These are phyloP conservation scores for Peromyscus nudipes DNA, from an alignment of 2,797 vertebrate genomes.

Conservation along the genomic window DNA sequence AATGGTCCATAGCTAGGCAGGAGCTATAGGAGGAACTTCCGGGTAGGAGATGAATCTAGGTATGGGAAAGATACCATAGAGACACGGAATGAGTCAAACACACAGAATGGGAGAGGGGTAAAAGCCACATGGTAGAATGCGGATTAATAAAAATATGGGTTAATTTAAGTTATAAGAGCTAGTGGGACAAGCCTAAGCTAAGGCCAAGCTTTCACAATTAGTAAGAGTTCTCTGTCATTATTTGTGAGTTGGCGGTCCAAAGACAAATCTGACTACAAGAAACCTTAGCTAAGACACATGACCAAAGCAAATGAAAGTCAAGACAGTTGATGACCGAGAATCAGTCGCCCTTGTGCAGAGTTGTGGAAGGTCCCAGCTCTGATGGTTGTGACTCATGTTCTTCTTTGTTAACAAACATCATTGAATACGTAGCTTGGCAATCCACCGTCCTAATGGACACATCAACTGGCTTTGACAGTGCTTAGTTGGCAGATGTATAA, in stretches of 20 bases:
- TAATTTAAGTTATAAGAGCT: background rate
- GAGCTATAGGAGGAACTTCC: background rate
- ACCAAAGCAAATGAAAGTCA: background rate
- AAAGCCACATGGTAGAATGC: background rate
- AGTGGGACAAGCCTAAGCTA: background rate
- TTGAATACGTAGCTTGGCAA: background rate
- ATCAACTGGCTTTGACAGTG: background rate
- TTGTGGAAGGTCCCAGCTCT: accelerated
- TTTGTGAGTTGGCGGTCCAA: background rate
- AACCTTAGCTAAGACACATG: background rate
- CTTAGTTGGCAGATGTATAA: background rate
- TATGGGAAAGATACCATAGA: background rate
- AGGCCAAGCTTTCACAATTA: background rate
- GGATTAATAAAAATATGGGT: background rate
- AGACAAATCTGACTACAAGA: background rate
- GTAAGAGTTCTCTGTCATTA: background rate
- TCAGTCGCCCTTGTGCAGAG: background rate
- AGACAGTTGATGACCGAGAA: background rate
- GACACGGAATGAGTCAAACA: background rate
- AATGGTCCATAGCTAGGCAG: background rate
- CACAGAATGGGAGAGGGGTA: background rate
- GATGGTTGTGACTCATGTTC: background rate
- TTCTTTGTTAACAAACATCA: background rate
- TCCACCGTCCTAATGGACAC: background rate
- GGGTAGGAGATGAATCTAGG: background rate